These are phyloP conservation scores for Sanderia malayensis DNA, from an alignment of 30 jellyfish, hydroid and myxozoan genomes.

Conservation along the genomic window DNA sequence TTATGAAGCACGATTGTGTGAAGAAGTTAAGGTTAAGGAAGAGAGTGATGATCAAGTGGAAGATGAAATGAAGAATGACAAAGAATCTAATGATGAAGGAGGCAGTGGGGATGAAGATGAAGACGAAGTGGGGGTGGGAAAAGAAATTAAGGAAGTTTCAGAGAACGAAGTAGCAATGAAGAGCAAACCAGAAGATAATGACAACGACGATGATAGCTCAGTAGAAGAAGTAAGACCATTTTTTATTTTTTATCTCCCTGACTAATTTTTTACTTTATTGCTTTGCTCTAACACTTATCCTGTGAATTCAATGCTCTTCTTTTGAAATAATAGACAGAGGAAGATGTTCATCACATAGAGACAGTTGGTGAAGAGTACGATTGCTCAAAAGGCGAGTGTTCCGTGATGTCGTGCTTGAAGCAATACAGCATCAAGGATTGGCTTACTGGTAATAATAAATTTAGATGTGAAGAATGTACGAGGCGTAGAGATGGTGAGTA, in stretches of 20 bases:
- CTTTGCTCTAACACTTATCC: too few relatives aligned
- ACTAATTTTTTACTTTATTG: too few relatives aligned
- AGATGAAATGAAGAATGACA: background rate
- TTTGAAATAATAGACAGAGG: too few relatives aligned
- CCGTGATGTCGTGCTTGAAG: slow-evolving; percentile 48
- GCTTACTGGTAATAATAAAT: slow-evolving; percentile 61
- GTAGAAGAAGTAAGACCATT: too few relatives aligned
- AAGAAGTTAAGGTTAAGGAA: background rate
- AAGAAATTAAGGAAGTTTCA: background rate
- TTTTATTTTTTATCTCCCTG: too few relatives aligned
- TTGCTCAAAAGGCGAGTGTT: slow-evolving; percentile 49
- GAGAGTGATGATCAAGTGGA: slow-evolving; percentile 10
- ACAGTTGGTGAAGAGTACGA: slow-evolving; percentile 42
- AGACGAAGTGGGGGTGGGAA: slow-evolving; percentile 5
- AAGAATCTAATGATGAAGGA: background rate
- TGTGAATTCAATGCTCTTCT: too few relatives aligned
- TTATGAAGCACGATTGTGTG: background rate
- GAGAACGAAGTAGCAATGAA: background rate
- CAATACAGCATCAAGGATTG: slow-evolving; percentile 51
- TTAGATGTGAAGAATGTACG: slow-evolving; percentile 63
- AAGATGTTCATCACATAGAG: background rate
- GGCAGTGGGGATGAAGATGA: slow-evolving; percentile 8
- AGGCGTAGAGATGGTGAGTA: slow-evolving; percentile 30
- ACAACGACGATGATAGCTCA: slow-evolving; percentile 15
- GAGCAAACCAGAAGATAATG: slow-evolving; percentile 6